Evolutionary conservation across 2,797 vertebrate genomes (phyloP), one percentile per base, ranked within the genome.

Genomic region (Pagetopsis macropterus): DNA sequence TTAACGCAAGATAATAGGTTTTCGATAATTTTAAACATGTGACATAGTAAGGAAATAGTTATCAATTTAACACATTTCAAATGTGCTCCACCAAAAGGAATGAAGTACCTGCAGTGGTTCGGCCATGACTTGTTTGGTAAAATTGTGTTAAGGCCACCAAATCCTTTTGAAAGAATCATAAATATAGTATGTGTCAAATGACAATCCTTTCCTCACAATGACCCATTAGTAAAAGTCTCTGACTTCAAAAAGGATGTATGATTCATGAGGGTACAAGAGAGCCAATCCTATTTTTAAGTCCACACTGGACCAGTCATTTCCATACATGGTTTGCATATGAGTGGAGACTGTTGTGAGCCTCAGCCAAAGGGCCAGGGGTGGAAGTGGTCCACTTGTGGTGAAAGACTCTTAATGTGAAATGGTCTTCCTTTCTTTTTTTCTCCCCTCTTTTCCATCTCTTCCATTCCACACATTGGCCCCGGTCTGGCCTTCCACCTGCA

Each of bases 321-420:
- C 87, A 90, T 86, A 86, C 80, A 85, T 87, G 78, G 80, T 86
- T 88, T 87, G 79, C 80, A 84, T 86, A 63, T 79, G 75, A 86
- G 70, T 71, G 68, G 75, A 65, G 69, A 60, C 81, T 79, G 81
- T 74, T 83, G 81, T 82, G 72, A 81, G 79, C 23, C 63, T 67
- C 54, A 60, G 85, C 84, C 82, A 80, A 74, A 79, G 70, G 83
- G 59, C 81, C 72, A 70, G 49, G 15, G 76, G 79, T 87, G 76
- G 70, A 79, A 86, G 80, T 76, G 83, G 63, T 81, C 78, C 70
- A 84, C 85, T 86, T 80, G 80, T 79, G 73, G 57, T 84, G 58
- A 84, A 84, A 81, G 73, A 83, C 54, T 75, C 68, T 79, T 82
- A 37, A 85, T 72, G 76, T 83, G 74, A 88, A 91, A 85, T 68